Evolutionary conservation across 2,888 invertebrate species (phyloP), one percentile per base, ranked within the genome.

Genomic region (Reticulitermes lucifugus): DNA sequence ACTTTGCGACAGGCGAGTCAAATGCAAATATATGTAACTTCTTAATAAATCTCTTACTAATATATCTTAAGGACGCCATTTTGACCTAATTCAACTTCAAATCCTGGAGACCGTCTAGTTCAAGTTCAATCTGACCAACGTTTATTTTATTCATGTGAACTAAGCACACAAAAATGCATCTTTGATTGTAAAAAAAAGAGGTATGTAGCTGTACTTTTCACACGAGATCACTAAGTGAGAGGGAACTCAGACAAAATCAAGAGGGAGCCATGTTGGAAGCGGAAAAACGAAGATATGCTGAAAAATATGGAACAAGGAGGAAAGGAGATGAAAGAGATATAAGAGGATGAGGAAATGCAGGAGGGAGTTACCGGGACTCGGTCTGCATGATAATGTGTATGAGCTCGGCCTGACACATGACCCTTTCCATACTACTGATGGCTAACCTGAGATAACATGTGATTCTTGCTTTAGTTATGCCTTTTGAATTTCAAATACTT

Each of bases 341-440:
- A 25, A 25, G 65, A 65, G 65, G 25, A 65, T 18, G 14, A 18
- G 55, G 55, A 55, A 18, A 5, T 12, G 55, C 5, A 55, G 55
- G 55, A 18, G 5, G 14, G 65, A n/a, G 65, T 65, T n/a, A 65
- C 9, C n/a, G 25, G 9, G 65, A 75, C 41, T 22, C 21, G 22
- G 41, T 25, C 75, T 75, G 75, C 75, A 75, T 75, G 75, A 75
- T 41, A 75, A 75, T 75, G 75, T 43, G 75, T 21, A 43, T n/a
- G 41, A 41, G 35, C 12, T 75, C 75, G 41, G 41, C 14, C 25
- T 75, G 75, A 75, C 75, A 43, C 41, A 75, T 43, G 75, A 75
- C 75, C 75, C 43, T 35, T 22, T 41, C 75, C 25, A 65, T 25
- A 41, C 75, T 35, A 22, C 35, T 35, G 75, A 75, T 75, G 75